Evolutionary conservation across 1,140 invertebrate genomes (phyloP).

Genomic region (Drosophila burlai): DNA sequence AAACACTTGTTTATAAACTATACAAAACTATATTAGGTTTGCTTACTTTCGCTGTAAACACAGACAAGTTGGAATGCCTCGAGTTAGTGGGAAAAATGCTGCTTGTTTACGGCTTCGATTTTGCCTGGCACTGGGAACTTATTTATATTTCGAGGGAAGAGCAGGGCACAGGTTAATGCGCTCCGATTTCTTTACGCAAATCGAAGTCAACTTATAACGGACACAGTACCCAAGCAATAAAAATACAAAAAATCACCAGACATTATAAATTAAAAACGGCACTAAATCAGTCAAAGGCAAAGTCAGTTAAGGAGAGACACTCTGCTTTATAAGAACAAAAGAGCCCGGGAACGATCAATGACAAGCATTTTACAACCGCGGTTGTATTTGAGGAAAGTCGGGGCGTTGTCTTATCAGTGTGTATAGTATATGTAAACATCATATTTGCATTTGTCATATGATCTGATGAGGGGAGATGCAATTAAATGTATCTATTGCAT

Average conservation of each 20-base stretch:
- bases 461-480: constrained; percentile 5
- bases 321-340: constrained; percentile 3
- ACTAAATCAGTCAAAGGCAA: constrained; percentile 41
- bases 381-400: constrained; percentile 29
- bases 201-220: constrained; percentile 5
- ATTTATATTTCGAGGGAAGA: not conserved
- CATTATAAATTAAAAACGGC: constrained; percentile 29
- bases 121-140: not conserved
- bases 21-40: not conserved
- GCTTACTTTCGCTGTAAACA: constrained; percentile 1
- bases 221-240: not conserved
- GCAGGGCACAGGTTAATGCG: constrained; percentile 24
- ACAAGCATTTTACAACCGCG: constrained; percentile 18
- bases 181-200: constrained; percentile 40
- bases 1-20: constrained; percentile 1
- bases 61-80: not conserved
- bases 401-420: constrained; percentile 35
- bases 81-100: not conserved
- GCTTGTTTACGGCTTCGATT: constrained; percentile 1
- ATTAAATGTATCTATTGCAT: constrained; percentile 29
- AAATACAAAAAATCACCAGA: not conserved
- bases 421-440: not conserved
- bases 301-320: not conserved
- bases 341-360: constrained; percentile 22
- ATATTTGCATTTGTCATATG: constrained; percentile 40